Conservation (phyloP, 2,888 invertebrate genomes). For the Thecophora atra region DNA sequence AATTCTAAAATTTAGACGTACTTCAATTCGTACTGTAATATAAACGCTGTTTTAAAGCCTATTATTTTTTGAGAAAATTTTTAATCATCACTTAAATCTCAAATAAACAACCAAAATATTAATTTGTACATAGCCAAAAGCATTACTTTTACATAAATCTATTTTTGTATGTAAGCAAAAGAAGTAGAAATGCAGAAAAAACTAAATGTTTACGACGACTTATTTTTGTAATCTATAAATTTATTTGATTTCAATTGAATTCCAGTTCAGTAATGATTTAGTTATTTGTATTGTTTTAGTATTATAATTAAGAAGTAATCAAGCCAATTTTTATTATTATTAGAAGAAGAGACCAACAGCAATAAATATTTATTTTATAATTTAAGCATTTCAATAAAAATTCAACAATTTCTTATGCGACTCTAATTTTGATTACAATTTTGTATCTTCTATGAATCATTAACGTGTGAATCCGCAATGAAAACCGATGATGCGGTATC, state of each 20-base stretch:
- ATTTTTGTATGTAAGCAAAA: constrained; percentile 12
- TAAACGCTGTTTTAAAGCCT: background rate
- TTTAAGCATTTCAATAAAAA: constrained; percentile 7
- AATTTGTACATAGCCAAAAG: background rate
- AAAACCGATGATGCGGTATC: no score
- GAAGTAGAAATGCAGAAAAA: background rate
- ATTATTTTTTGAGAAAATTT: constrained; percentile 7
- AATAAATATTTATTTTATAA: constrained; percentile 18
- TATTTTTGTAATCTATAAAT: constrained; percentile 1
- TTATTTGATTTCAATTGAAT: background rate
- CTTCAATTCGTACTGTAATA: background rate
- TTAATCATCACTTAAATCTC: background rate
- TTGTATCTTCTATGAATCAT: no score
- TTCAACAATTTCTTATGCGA: no score
- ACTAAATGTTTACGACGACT: background rate
- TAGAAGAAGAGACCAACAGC: background rate
- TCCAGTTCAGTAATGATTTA: background rate
- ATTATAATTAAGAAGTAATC: background rate
- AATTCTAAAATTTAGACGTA: background rate
- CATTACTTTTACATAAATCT: background rate
- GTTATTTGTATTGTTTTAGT: background rate
- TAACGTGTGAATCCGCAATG: no score
- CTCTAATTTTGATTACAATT: background rate
- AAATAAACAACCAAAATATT: background rate
- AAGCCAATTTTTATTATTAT: background rate